phyloP scores from a whole-genome alignment of 1,140 invertebrate species.

The Drosophila arizonae region DNA sequence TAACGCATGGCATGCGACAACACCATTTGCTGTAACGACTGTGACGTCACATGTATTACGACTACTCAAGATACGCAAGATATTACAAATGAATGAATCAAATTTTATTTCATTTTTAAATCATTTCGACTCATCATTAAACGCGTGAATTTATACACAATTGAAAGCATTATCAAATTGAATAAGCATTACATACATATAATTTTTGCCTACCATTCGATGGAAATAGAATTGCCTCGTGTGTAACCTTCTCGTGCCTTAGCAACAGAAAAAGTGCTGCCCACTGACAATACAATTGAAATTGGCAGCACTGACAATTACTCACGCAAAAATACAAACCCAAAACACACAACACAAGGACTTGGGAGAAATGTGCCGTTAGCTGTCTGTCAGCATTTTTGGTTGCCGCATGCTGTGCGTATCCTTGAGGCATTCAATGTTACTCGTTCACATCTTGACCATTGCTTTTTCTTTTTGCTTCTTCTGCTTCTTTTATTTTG shows the following conservation, averaged over 20 bases:
- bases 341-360: slow-evolving; percentile 6
- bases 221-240: neutral
- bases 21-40: neutral
- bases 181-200: too few relatives aligned
- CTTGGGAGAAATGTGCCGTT: slow-evolving; percentile 22
- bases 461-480: slow-evolving; percentile 13
- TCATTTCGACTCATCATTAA: too few relatives aligned
- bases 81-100: neutral
- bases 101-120: neutral
- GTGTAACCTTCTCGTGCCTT: slow-evolving; percentile 4
- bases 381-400: slow-evolving; percentile 1
- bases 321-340: slow-evolving; percentile 17
- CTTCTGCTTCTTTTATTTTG: slow-evolving; percentile 23
- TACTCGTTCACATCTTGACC: slow-evolving; percentile 31
- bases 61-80: neutral
- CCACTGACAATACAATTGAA: slow-evolving; percentile 5
- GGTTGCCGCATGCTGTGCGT: slow-evolving; percentile 29
- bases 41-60: slow-evolving; percentile 15
- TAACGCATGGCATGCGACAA: slow-evolving; percentile 4
- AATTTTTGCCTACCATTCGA: too few relatives aligned
- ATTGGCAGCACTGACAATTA: slow-evolving; percentile 41
- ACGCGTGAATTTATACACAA: too few relatives aligned
- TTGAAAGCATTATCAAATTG: too few relatives aligned
- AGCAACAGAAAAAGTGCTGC: slow-evolving; percentile 20
- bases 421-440: slow-evolving; percentile 43